Evolutionary conservation across 2,113 vertebrate species (phyloP), one percentile per base, ranked within the genome.

Genomic region (Channa maculata): DNA sequence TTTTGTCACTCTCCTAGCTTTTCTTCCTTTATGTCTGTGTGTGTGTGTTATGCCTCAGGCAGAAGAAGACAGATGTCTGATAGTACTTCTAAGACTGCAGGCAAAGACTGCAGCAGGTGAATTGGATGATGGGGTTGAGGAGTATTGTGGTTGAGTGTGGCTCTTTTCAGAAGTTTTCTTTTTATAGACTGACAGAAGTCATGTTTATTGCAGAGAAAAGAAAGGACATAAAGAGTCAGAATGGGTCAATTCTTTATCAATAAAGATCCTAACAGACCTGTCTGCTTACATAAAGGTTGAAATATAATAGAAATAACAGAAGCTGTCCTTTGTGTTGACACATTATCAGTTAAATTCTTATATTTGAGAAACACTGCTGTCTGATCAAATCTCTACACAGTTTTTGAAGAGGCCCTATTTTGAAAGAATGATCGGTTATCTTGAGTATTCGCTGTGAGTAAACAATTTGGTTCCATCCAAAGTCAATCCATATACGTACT

Each of bases 171-270:
- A 38, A 4, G 36, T 34, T 48, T 63, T 67, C 60, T 52, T 36
- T 55, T 55, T 37, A 34, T 10, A 48, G 34, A 67, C 33, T 45
- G 48, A 70, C 49, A 67, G 45, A 51, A 75, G 39, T 52, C 41
- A 49, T 62, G 51, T 71, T 61, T 59, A 59, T 59, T 66, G 69
- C 24, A 61, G 34, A 65, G 46, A 45, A 68, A 68, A 77, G 36
- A 59, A 53, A 76, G 3, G 13, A 58, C 70, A 67, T 69, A 60
- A 85, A 80, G 48, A 62, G 9, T 6, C 46, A 15, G 65, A 80
- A 65, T 8, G 2, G 54, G 85, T 87, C 84, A 66, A 70, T 75
- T 50, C 46, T 72, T 58, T 79, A 85, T 87, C 80, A 83, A 74
- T 64, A 39, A n/a, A 43, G 24, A 88, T 88, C 82, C 78, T 82